Evolutionary conservation across 2,888 invertebrate species (phyloP).

Genomic region (Epistrophe eligans): DNA sequence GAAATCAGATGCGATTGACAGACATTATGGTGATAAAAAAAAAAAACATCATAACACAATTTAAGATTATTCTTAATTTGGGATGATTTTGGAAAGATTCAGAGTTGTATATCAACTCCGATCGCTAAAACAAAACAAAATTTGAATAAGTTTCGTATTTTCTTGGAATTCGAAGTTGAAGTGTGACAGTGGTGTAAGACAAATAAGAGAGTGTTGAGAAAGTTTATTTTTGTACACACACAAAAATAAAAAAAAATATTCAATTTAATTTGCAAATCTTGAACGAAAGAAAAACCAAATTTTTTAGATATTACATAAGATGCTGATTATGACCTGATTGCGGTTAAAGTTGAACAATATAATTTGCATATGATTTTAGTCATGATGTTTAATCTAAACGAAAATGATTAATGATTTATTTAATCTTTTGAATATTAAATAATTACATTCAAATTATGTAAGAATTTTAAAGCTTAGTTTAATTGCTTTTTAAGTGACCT

Average conservation of each 20-base stretch:
- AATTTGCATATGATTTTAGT: constrained; percentile 18
- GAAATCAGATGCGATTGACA: not conserved
- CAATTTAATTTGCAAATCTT: constrained; percentile 23
- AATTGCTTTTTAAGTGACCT: not conserved
- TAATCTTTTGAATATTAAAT: constrained; percentile 16
- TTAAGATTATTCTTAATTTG: constrained; percentile 40
- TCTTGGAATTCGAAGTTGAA: not conserved
- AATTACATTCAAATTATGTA: not conserved
- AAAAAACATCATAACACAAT: constrained; percentile 35
- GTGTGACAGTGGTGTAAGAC: not conserved
- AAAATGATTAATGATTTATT: constrained; percentile 12
- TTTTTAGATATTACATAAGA: not conserved
- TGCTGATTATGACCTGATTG: not conserved
- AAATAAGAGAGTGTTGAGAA: constrained; percentile 17
- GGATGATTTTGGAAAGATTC: constrained; percentile 10
- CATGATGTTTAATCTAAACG: not conserved
- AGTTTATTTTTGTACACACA: constrained; percentile 3
- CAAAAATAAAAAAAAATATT: not conserved
- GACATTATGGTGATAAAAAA: not conserved
- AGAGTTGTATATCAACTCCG: constrained; percentile 8
- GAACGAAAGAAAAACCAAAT: constrained; percentile 29
- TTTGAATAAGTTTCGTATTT: constrained; percentile 24
- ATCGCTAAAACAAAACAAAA: not conserved
- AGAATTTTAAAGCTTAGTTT: not conserved
- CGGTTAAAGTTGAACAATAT: constrained; percentile 5